phyloP scores from a whole-genome alignment of 1,140 invertebrate genomes.

The Habropoda laboriosa region DNA sequence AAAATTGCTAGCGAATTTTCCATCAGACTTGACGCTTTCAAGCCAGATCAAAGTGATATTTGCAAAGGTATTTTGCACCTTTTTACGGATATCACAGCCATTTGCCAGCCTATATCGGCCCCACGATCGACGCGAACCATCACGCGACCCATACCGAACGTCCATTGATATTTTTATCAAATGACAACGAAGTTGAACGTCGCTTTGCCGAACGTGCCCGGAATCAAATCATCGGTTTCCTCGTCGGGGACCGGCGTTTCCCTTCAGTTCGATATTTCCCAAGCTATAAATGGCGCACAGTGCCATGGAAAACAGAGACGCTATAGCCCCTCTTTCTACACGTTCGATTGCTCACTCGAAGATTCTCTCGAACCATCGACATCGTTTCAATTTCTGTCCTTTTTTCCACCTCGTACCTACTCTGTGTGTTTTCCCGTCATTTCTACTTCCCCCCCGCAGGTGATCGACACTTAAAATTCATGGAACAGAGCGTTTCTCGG shows the following conservation, averaged over 20 bases:
- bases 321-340: neutral
- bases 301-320: constrained; percentile 23
- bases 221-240: constrained; percentile 33
- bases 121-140: neutral
- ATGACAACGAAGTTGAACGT: constrained; percentile 49
- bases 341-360: neutral
- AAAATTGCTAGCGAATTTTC: neutral
- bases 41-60: neutral
- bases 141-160: constrained; percentile 7
- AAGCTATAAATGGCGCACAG: constrained; percentile 28
- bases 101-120: neutral
- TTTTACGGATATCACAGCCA: neutral
- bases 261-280: constrained; percentile 28
- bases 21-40: neutral
- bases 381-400: neutral
- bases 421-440: neutral
- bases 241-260: neutral
- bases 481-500: neutral
- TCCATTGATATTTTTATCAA: constrained; percentile 56
- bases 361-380: neutral
- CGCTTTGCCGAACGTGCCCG: constrained; percentile 55
- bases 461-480: constrained; percentile 1
- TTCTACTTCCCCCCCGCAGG: neutral
- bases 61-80: neutral
- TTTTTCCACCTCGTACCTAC: neutral